Conservation (phyloP, 1,140 invertebrate species). For the Oscheius sp. region DNA sequence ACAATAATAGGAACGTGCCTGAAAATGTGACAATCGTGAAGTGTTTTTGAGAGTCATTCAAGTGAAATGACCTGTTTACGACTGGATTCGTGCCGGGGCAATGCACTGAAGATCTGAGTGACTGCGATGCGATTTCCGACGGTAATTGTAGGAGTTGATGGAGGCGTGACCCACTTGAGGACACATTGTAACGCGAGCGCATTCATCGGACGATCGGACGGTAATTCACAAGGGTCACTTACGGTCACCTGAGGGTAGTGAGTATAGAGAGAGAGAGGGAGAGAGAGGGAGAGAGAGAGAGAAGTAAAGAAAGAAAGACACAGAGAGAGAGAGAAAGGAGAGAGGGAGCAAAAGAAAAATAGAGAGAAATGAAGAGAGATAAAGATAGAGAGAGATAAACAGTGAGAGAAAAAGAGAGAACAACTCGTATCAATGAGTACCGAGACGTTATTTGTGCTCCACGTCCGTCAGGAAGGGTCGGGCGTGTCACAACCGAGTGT, state of each 20-base stretch:
- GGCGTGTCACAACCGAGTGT: no score
- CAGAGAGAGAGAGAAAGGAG: background rate
- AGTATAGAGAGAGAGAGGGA: background rate
- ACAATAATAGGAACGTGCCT: no score
- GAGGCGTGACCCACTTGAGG: background rate
- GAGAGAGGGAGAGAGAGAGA: background rate
- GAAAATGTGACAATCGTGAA: no score
- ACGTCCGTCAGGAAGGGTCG: no score
- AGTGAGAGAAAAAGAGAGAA: background rate
- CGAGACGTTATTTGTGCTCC: no score
- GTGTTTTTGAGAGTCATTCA: no score
- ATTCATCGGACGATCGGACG: background rate
- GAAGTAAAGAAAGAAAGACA: no score
- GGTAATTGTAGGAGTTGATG: no score
- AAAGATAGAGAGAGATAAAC: background rate
- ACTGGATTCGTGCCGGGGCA: no score
- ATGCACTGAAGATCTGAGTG: no score
- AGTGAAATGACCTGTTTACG: no score
- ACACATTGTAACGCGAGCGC: background rate
- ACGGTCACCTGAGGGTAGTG: background rate
- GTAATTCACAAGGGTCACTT: background rate
- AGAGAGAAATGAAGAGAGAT: background rate
- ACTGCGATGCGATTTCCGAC: no score
- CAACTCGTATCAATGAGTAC: background rate
- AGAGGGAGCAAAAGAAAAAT: background rate